Evolutionary conservation across 1,140 invertebrate species (phyloP).

Genomic region (Harpegnathos saltator): DNA sequence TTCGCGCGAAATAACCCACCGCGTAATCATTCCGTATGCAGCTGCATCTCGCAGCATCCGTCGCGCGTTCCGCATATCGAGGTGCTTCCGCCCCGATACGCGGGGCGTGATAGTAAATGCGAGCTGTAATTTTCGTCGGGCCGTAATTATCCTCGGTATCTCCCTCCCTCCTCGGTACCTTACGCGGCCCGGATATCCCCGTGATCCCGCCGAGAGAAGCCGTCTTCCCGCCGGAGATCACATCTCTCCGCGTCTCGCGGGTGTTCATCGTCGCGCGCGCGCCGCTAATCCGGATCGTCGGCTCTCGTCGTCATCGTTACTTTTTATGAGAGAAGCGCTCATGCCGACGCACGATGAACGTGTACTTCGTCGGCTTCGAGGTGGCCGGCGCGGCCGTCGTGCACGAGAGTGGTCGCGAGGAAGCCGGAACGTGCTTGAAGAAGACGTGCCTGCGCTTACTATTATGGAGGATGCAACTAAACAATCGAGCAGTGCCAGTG

Average conservation of each 20-base stretch:
- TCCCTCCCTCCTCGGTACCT: too few species aligned
- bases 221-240: background rate
- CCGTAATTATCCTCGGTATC: constrained; percentile 43
- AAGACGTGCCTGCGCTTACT: background rate
- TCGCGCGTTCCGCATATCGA: background rate
- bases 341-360: background rate
- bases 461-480: constrained; percentile 38
- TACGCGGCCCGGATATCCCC: background rate
- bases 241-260: constrained; percentile 4
- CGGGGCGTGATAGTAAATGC: background rate
- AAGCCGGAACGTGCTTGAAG: constrained; percentile 23
- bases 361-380: too few species aligned
- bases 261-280: background rate
- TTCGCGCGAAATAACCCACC: constrained; percentile 8
- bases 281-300: background rate
- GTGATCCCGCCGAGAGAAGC: background rate
- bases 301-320: too few species aligned
- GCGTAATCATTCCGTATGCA: background rate
- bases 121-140: constrained; percentile 8
- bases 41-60: background rate
- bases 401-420: too few species aligned
- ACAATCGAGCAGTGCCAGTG: constrained; percentile 57
- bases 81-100: background rate
- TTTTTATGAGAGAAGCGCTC: background rate
- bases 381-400: too few species aligned